Percentiles rank a stretch among this genome's conserved stretches.
phyloP scores from a whole-genome alignment of 2,888 invertebrate genomes.

The Agonum fuliginosum region DNA sequence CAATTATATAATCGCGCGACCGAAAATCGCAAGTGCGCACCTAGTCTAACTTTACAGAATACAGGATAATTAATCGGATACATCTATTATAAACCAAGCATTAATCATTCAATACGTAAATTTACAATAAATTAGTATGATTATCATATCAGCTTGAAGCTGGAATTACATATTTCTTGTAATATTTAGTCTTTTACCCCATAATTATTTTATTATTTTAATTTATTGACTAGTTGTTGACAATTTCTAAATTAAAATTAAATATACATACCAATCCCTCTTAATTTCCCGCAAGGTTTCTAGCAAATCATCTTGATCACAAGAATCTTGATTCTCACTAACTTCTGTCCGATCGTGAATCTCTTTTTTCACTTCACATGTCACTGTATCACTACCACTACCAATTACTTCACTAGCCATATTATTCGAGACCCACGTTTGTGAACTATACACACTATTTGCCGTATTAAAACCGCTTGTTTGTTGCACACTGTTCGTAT shows the following conservation, averaged over 20 bases:
- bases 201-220: too few relatives aligned
- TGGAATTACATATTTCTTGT: too few relatives aligned
- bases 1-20: too few relatives aligned
- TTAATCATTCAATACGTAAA: too few relatives aligned
- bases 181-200: too few relatives aligned
- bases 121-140: too few relatives aligned
- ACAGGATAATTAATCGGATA: too few relatives aligned
- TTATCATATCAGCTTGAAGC: too few relatives aligned
- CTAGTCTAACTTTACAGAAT: too few relatives aligned
- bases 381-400: slow-evolving; percentile 60
- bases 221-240: too few relatives aligned
- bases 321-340: slow-evolving; percentile 15
- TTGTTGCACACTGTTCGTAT: slow-evolving; percentile 45
- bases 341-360: slow-evolving; percentile 57
- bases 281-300: slow-evolving; percentile 70
- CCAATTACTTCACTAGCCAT: slow-evolving; percentile 57
- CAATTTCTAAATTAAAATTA: neutral
- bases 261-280: slow-evolving; percentile 75
- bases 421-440: slow-evolving; percentile 54
- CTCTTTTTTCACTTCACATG: slow-evolving; percentile 66
- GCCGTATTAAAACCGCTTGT: slow-evolving; percentile 35
- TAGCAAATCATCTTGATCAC: slow-evolving; percentile 69
- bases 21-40: too few relatives aligned
- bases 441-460: slow-evolving; percentile 47
- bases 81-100: too few relatives aligned